Conservation (phyloP, 2,888 invertebrate species). For the Leucophenga montana region DNA sequence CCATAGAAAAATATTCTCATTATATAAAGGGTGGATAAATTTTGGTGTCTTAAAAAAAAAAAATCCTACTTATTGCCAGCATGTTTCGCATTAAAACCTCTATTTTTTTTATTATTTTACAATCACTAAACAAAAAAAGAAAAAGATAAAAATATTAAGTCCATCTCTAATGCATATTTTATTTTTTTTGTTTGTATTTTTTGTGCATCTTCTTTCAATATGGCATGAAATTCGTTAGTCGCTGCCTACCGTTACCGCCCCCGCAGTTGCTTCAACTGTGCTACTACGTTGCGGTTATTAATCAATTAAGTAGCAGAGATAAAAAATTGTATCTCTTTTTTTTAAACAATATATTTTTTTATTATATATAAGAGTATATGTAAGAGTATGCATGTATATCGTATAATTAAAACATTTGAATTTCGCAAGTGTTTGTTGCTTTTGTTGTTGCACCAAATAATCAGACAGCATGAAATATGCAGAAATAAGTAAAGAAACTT, state of each 20-base stretch:
- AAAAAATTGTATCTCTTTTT: background rate
- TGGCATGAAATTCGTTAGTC: slow-evolving; percentile 12
- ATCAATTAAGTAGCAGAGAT: slow-evolving; percentile 21
- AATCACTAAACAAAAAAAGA: too few species aligned
- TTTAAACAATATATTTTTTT: background rate
- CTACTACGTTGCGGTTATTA: slow-evolving; percentile 15
- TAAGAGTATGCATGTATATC: too few species aligned
- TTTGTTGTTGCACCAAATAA: slow-evolving; percentile 28
- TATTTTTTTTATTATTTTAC: too few species aligned
- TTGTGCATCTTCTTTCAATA: slow-evolving; percentile 13
- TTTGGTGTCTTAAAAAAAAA: too few species aligned
- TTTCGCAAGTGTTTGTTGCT: slow-evolving; percentile 13
- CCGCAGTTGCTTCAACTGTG: background rate
- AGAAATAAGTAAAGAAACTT: background rate
- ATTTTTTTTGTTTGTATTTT: background rate
- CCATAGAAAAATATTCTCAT: too few species aligned
- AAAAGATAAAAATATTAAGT: background rate
- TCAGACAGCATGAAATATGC: slow-evolving; percentile 27
- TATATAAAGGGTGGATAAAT: too few species aligned
- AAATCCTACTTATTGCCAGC: too few species aligned
- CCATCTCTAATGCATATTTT: background rate
- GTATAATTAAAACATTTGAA: slow-evolving; percentile 27
- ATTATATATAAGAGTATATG: too few species aligned
- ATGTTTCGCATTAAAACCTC: too few species aligned
- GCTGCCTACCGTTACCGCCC: background rate